These are phyloP conservation scores for Nomada goodeniana DNA, from an alignment of 2,888 invertebrate species.

Conservation along the genomic window DNA sequence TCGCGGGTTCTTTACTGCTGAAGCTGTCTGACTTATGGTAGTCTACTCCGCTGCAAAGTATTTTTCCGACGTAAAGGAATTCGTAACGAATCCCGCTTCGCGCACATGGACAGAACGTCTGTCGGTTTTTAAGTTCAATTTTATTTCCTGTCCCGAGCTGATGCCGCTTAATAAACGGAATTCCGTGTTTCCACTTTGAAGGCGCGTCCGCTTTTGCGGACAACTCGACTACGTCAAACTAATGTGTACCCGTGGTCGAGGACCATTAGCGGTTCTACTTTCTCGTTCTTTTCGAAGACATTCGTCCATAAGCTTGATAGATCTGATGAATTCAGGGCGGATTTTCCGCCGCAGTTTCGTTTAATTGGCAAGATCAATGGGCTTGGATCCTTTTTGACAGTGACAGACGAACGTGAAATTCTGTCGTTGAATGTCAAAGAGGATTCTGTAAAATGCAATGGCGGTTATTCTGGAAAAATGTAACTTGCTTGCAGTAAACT, in stretches of 20 bases:
- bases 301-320: neutral
- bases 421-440: too few relatives aligned
- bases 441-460: neutral
- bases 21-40: neutral
- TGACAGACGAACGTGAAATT: neutral
- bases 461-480: neutral
- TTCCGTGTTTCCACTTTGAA: slow-evolving; percentile 14
- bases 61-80: neutral
- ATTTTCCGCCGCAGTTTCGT: neutral
- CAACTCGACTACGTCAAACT: neutral
- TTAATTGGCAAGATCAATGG: slow-evolving; percentile 36
- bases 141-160: slow-evolving; percentile 21
- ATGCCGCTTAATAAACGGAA: slow-evolving; percentile 36
- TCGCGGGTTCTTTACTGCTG: neutral
- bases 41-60: neutral
- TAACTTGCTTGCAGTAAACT: neutral
- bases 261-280: slow-evolving; percentile 14
- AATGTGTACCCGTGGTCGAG: neutral
- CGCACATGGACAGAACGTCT: neutral
- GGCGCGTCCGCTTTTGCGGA: neutral
- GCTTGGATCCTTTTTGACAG: neutral
- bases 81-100: neutral
- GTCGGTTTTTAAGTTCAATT: neutral
- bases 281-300: neutral
- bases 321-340: neutral